Conservation (phyloP, 2,888 invertebrate genomes). For the Lasioglossum leucozonium region DNA sequence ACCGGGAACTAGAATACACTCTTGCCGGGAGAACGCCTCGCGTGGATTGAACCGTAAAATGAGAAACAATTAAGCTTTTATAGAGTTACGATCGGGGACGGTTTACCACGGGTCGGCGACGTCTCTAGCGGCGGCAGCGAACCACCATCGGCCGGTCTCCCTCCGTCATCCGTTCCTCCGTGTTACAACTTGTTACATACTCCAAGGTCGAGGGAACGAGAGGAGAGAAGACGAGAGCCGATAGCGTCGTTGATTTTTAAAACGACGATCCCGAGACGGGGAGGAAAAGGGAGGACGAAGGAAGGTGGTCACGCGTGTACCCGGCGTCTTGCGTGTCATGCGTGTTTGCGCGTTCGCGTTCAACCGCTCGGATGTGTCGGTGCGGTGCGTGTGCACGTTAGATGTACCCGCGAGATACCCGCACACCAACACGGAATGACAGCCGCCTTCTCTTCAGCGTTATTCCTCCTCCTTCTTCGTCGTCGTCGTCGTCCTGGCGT, state of each 20-base stretch:
- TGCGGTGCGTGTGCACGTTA: constrained; percentile 47
- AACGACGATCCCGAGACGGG: constrained; percentile 2
- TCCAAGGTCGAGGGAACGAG: constrained; percentile 75
- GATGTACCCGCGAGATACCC: constrained; percentile 47
- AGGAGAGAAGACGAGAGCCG: constrained; percentile 40
- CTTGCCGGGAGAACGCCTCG: constrained; percentile 24
- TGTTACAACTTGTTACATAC: constrained; percentile 78
- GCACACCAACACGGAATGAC: constrained; percentile 33
- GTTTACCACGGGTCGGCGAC: constrained; percentile 47
- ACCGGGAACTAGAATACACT: constrained; percentile 1
- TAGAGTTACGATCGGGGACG: constrained; percentile 79
- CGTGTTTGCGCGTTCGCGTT: constrained; percentile 39
- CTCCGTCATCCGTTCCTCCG: constrained; percentile 48
- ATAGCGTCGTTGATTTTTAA: constrained; percentile 68
- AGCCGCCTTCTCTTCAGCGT: constrained; percentile 38
- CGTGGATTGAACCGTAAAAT: constrained; percentile 80
- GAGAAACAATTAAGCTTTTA: constrained; percentile 83
- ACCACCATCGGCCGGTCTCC: neutral
- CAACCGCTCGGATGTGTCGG: constrained; percentile 29
- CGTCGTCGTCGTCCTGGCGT: neutral
- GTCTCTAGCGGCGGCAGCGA: constrained; percentile 14
- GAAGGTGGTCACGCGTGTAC: constrained; percentile 45
- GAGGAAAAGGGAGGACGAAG: constrained; percentile 16
- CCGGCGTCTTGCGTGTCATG: constrained; percentile 50
- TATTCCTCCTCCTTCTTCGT: neutral